phyloP scores from a whole-genome alignment of 2,888 invertebrate genomes.

The Resseliella maxima region DNA sequence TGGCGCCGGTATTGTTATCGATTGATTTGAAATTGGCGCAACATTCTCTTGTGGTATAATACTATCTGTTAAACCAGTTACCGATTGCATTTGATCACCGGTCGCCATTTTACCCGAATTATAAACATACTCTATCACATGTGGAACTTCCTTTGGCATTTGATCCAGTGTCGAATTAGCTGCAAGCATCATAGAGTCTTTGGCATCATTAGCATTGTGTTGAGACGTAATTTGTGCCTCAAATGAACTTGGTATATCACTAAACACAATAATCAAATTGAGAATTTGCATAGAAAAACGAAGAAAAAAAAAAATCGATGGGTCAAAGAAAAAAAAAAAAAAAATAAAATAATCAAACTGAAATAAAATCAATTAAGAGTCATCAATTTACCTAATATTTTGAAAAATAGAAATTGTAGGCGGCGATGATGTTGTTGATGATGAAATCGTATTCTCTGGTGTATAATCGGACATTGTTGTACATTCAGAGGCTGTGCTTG shows the following conservation, averaged over 20 bases:
- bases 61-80: background rate
- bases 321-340: too few relatives aligned
- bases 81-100: background rate
- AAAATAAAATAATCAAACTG: too few relatives aligned
- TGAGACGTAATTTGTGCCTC: background rate
- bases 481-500: conserved; percentile 70
- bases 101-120: background rate
- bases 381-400: conserved; percentile 4
- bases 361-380: too few relatives aligned
- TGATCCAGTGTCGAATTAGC: background rate
- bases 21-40: background rate
- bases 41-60: background rate
- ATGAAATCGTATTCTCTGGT: conserved; percentile 70
- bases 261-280: background rate
- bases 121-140: background rate
- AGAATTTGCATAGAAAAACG: background rate
- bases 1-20: background rate
- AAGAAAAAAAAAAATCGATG: background rate
- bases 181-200: background rate
- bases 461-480: conserved; percentile 69
- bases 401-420: conserved; percentile 36
- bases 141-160: background rate
- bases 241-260: conserved; percentile 22
- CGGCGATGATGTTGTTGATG: conserved; percentile 62
- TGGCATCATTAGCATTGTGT: background rate